Conservation (phyloP, 2,888 invertebrate species). For the Trissolcus japonicus region DNA sequence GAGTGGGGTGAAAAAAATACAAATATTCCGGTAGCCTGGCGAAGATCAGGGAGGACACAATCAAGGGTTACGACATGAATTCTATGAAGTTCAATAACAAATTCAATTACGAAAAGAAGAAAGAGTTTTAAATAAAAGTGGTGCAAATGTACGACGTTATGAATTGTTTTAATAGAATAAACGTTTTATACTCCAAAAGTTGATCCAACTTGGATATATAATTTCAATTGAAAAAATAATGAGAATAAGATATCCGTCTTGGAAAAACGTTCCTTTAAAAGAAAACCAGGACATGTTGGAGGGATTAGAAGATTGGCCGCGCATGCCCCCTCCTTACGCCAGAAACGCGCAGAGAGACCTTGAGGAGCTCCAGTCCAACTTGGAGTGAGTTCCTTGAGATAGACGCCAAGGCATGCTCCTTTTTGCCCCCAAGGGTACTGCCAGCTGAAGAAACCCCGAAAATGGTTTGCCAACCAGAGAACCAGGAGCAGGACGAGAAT, state of each 20-base stretch:
- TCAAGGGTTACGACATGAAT: constrained; percentile 94
- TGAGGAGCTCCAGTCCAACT: no score
- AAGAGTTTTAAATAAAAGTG: constrained; percentile 11
- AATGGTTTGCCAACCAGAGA: no score
- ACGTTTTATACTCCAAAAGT: neutral
- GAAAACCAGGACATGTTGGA: no score
- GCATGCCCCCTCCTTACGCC: no score
- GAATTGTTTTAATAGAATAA: neutral
- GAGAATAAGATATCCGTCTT: neutral
- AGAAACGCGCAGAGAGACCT: no score
- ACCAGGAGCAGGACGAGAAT: no score
- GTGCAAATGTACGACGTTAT: neutral
- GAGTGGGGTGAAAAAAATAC: constrained; percentile 41
- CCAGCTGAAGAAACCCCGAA: no score
- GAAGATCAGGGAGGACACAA: constrained; percentile 82
- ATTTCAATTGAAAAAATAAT: neutral
- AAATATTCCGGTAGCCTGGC: constrained; percentile 63
- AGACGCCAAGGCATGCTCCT: no score
- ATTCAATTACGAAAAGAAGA: constrained; percentile 81
- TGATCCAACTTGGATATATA: neutral
- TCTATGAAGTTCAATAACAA: constrained; percentile 91
- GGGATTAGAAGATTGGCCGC: no score
- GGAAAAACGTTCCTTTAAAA: no score
- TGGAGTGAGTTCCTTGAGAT: no score
- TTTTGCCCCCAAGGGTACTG: no score